A percentile compares a stretch with the other conserved stretches of the same genome.
These are phyloP conservation scores for Gobiocypris rarus DNA, from an alignment of 2,113 vertebrate species.

Conservation along the genomic window DNA sequence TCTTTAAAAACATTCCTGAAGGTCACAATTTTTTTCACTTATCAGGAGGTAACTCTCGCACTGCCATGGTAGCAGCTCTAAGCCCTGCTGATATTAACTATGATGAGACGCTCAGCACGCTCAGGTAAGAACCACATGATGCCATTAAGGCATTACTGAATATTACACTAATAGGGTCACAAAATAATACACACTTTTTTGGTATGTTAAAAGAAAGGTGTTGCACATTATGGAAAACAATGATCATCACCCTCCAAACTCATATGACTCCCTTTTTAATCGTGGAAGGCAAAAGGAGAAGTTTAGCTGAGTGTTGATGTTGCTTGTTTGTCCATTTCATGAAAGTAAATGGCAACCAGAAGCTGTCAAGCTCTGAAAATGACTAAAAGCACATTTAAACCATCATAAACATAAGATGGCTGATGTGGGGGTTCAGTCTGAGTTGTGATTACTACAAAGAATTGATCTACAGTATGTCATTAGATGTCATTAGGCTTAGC, in stretches of 20 bases:
- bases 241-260: neutral
- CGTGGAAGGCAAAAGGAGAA: too few species aligned
- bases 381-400: too few species aligned
- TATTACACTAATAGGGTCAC: neutral
- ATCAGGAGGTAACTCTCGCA: slow-evolving; percentile 95
- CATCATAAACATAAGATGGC: too few species aligned
- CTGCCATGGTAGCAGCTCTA: slow-evolving; percentile 96
- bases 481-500: neutral
- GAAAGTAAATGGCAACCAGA: too few species aligned
- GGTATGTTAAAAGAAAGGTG: neutral
- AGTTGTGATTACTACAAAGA: neutral
- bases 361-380: too few species aligned
- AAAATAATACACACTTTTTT: neutral
- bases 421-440: too few species aligned
- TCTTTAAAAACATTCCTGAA: neutral
- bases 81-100: slow-evolving; percentile 98
- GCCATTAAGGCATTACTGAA: neutral
- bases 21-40: neutral
- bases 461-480: neutral
- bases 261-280: too few species aligned
- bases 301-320: too few species aligned
- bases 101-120: slow-evolving; percentile 94
- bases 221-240: too few species aligned
- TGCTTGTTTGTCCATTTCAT: too few species aligned
- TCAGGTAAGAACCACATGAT: slow-evolving; percentile 80